A percentile compares a stretch with the other conserved stretches of the same genome.
Evolutionary conservation across 2,888 invertebrate species (phyloP).

Genomic region (Eledone cirrhosa): DNA sequence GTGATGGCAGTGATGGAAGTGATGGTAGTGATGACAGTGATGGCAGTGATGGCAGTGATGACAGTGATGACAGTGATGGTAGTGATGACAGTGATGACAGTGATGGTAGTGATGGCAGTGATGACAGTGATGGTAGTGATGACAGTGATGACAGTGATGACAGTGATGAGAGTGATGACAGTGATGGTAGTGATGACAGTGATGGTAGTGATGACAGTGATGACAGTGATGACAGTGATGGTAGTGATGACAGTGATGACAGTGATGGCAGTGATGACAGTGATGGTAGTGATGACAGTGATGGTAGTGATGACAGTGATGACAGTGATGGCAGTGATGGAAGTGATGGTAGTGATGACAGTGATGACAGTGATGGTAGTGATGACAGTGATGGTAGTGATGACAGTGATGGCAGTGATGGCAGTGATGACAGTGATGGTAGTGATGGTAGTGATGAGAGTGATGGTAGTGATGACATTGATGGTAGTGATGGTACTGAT

Average conservation of each 20-base stretch:
- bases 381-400: constrained; percentile 7
- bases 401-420: neutral
- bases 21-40: constrained; percentile 4
- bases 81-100: constrained; percentile 19
- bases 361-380: constrained; percentile 11
- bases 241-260: constrained; percentile 7
- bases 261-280: neutral
- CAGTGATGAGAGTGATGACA: too few species aligned
- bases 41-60: constrained; percentile 25
- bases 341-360: too few species aligned
- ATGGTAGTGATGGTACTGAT: too few species aligned
- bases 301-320: neutral
- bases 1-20: too few species aligned
- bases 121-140: constrained; percentile 1
- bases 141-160: too few species aligned
- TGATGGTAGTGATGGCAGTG: neutral
- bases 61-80: constrained; percentile 23
- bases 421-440: constrained; percentile 15
- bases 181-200: constrained; percentile 3
- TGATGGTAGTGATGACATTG: too few species aligned
- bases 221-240: constrained; percentile 7
- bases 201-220: neutral
- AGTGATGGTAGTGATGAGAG: too few species aligned
- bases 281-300: neutral
- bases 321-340: too few species aligned